These are phyloP conservation scores for Trichomycterus rosablanca DNA, from an alignment of 2,113 vertebrate genomes.

Conservation along the genomic window DNA sequence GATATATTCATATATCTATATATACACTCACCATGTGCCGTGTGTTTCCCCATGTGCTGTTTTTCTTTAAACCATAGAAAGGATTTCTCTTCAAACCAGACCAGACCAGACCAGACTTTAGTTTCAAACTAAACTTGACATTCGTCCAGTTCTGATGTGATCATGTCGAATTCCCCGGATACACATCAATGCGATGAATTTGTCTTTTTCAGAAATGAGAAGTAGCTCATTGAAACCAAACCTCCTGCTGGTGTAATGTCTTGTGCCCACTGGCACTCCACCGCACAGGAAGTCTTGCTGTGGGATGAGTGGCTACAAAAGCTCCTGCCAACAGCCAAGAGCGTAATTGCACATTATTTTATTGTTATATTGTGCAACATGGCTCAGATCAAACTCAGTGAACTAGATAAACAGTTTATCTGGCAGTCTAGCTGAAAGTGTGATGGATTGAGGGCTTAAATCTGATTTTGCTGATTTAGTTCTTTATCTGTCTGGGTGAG, in stretches of 20 bases:
- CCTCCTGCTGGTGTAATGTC: slow-evolving; percentile 53
- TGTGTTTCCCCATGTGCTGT: neutral
- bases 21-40: no score
- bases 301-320: slow-evolving; percentile 49
- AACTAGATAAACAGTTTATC: no score
- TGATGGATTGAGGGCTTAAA: no score
- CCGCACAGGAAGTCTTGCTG: slow-evolving; percentile 50
- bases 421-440: no score
- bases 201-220: slow-evolving; percentile 3
- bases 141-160: no score
- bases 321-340: slow-evolving; percentile 49
- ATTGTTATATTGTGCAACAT: slow-evolving; percentile 33
- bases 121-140: no score
- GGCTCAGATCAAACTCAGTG: slow-evolving; percentile 44
- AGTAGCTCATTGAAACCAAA: slow-evolving; percentile 48
- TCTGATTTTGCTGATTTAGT: no score
- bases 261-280: slow-evolving; percentile 53
- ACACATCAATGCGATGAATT: slow-evolving; percentile 1
- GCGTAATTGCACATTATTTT: slow-evolving; percentile 49
- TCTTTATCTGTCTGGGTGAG: no score
- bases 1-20: neutral
- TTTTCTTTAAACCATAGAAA: neutral
- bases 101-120: no score
- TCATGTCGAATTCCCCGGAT: neutral
- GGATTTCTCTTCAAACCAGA: no score